phyloP scores from a whole-genome alignment of 2,113 vertebrate species.

The Solea senegalensis region DNA sequence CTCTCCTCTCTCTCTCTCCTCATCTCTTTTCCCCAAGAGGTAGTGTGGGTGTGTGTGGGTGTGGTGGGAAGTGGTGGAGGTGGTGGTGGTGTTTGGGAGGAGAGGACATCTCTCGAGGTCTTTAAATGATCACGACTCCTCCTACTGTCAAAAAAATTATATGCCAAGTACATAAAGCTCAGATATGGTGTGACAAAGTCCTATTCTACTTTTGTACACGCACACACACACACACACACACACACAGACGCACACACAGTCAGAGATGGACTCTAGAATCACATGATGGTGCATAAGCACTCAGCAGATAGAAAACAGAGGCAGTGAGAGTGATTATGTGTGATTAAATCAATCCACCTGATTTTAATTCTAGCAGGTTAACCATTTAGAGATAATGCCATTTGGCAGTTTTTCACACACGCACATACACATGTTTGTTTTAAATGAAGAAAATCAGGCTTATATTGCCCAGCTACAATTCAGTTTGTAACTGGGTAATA shows the following conservation, averaged over 20 bases:
- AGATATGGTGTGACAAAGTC: constrained; percentile 13
- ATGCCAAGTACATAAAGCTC: constrained; percentile 36
- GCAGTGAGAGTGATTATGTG: constrained; percentile 18
- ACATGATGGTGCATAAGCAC: not conserved
- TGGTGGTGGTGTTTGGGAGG: constrained; percentile 32
- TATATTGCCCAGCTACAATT: not conserved
- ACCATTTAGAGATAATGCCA: constrained; percentile 26
- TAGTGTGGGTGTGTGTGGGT: constrained; percentile 73
- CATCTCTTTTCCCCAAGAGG: constrained; percentile 62
- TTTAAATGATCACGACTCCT: constrained; percentile 63
- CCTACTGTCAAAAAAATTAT: constrained; percentile 54
- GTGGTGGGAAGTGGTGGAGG: constrained; percentile 43
- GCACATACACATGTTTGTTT: not conserved
- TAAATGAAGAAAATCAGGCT: not conserved
- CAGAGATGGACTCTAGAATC: not conserved
- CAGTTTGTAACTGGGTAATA: no score
- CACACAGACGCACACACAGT: not conserved
- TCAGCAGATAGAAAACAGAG: not conserved
- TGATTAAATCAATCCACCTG: constrained; percentile 38
- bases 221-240: not conserved
- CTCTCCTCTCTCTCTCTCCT: constrained; percentile 42
- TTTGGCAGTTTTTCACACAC: constrained; percentile 4
- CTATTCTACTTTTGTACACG: constrained; percentile 27
- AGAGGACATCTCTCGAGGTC: constrained; percentile 59
- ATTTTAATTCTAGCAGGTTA: constrained; percentile 44